Evolutionary conservation across 2,888 invertebrate species (phyloP), one percentile per base, ranked within the genome.

Genomic region (Drosophila gaucha): DNA sequence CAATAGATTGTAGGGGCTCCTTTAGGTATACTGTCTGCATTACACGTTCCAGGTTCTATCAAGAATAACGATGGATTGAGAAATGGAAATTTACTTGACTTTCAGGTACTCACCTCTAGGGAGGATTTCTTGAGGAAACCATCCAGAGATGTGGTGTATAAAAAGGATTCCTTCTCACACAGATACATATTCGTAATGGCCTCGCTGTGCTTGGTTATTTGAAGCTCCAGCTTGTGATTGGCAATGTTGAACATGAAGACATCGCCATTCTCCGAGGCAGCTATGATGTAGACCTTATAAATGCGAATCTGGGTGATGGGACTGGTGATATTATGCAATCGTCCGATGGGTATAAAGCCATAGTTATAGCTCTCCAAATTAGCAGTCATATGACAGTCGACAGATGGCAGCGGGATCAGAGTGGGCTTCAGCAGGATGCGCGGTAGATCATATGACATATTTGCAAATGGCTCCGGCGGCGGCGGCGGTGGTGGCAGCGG

Each of bases 1-100:
- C 96, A 93, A 96, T 95, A 16, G 96, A 95, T 86, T 96, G 96
- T 67, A 96, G 93, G 0, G 95, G 94, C 50, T 92, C 91, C 67
- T 90, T 89, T 0, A 92, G 62, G 64, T 92, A 89, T 0, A 89
- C 64, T 2, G 90, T 86, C 26, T 89, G 89, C 36, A 88, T 65
- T 14, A 91, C 89, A 10, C 88, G 72, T 16, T 90, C 89, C 54
- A 91, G 80, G 54, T 91, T 90, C 92, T 92, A 44, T 31, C 9
- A 1, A 10, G 9, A 9, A 30, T 6, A 31, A n/a, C n/a, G n/a
- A n/a, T n/a, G n/a, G n/a, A n/a, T n/a, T n/a, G n/a, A n/a, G n/a
- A n/a, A n/a, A n/a, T n/a, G n/a, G n/a, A n/a, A n/a, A n/a, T n/a
- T n/a, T n/a, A n/a, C n/a, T n/a, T n/a, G n/a, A n/a, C n/a, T 16